Percentiles rank a stretch among this genome's conserved stretches.
These are phyloP conservation scores for Amiota minor DNA, from an alignment of 2,888 invertebrate genomes.

Conservation along the genomic window DNA sequence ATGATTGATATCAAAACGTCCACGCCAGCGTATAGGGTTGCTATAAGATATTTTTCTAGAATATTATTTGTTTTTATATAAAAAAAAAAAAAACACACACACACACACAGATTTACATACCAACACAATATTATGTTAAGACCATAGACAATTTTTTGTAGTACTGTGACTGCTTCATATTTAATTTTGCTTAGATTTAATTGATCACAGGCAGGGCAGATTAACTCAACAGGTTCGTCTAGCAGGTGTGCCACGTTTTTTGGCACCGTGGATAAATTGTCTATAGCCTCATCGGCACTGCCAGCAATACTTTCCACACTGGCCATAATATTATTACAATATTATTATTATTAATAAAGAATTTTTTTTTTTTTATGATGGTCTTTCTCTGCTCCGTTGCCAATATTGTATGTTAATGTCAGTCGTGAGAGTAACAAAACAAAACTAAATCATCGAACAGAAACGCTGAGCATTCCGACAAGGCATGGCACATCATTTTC, in stretches of 20 bases:
- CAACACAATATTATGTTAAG: conserved; percentile 66
- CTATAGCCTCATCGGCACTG: conserved; percentile 47
- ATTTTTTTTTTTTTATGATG: conserved; percentile 41
- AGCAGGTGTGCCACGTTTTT: conserved; percentile 62
- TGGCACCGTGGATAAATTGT: conserved; percentile 55
- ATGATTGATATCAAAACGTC: conserved; percentile 69
- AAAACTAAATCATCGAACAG: conserved; percentile 4
- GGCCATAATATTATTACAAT: conserved; percentile 44
- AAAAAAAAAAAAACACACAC: neutral
- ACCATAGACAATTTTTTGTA: conserved; percentile 57
- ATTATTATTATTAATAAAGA: neutral
- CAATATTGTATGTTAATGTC: neutral
- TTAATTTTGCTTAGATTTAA: conserved; percentile 53
- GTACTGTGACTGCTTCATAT: conserved; percentile 55
- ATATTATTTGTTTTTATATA: neutral
- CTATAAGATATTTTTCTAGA: conserved; percentile 40
- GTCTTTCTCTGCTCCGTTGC: neutral
- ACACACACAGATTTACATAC: conserved; percentile 47
- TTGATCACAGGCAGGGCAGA: conserved; percentile 64
- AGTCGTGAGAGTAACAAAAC: neutral
- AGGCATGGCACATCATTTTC: neutral
- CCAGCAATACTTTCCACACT: conserved; percentile 57
- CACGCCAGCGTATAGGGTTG: conserved; percentile 65
- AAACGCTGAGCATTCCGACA: neutral
- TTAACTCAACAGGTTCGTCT: conserved; percentile 56